Evolutionary conservation across 2,113 vertebrate genomes (phyloP), one percentile per base, ranked within the genome.

Genomic region (Rhodinocichla rosea): DNA sequence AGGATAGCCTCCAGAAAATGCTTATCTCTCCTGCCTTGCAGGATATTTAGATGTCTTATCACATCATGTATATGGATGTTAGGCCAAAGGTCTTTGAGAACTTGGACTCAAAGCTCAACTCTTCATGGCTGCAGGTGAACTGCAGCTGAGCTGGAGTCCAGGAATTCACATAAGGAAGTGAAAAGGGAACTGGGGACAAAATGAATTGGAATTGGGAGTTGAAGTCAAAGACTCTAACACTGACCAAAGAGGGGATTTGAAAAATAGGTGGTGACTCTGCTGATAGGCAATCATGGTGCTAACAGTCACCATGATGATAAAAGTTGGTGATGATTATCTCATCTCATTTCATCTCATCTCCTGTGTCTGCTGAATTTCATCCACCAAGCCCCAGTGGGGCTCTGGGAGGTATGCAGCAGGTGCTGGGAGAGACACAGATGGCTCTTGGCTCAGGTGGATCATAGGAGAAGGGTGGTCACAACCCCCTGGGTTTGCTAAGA

Each of bases 211-310:
- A 30, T 6, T 11, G 42, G 39, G 26, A 45, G n/a, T 1, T 60
- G 32, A 70, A 69, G 56, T 19, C 37, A 71, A 78, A 75, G 21
- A 12, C 7, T 37, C 19, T 47, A 47, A 22, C 62, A 70, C 11
- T 56, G 74, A 7, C 23, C 10, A 9, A 57, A 82, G 16, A 44
- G 8, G 6, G 33, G 14, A 67, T 62, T 63, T 78, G 77, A 15
- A 80, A 90, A 93, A 83, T 44, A 93, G 79, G 33, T 69, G 87
- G 33, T 93, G 71, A 88, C 76, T 90, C 1, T 33, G 14, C 56
- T 83, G 70, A 13, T 37, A 33, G 45, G 32, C 2, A 3, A 7
- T 67, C 42, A 7, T 23, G 28, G 27, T 84, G 52, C 69, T 87
- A 33, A 53, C 39, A 63, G 78, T 93, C 92, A 93, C 56, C 32